Evolutionary conservation across 2,113 vertebrate genomes (phyloP).

Genomic region (Dendrocopos noguchii): DNA sequence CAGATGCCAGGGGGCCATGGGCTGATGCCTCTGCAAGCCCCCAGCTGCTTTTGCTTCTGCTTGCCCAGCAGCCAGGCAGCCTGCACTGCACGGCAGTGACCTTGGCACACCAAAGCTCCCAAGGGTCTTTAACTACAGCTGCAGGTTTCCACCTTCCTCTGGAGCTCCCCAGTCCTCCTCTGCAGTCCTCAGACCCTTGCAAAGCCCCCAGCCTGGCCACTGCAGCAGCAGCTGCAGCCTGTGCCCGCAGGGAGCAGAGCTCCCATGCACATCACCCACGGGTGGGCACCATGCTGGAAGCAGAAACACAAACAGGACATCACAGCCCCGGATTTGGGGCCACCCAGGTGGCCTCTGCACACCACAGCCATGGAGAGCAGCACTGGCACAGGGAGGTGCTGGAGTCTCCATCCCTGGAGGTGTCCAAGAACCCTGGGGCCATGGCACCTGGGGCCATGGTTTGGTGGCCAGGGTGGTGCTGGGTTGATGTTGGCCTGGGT

Average conservation of each 20-base stretch:
- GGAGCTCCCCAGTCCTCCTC: not conserved
- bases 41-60: not conserved
- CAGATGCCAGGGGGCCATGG: not conserved
- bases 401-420: too few species aligned
- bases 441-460: too few species aligned
- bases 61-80: not conserved
- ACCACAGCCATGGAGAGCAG: not conserved
- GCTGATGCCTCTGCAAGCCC: not conserved
- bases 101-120: not conserved
- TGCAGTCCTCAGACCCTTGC: not conserved
- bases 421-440: too few species aligned
- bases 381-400: too few species aligned
- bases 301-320: not conserved
- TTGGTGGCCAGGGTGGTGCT: too few species aligned
- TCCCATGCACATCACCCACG: rapidly evolving
- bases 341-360: not conserved
- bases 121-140: not conserved
- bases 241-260: not conserved
- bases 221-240: not conserved
- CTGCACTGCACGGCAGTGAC: not conserved
- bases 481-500: too few species aligned
- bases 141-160: not conserved
- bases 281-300: rapidly evolving
- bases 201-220: not conserved
- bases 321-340: not conserved